phyloP scores from a whole-genome alignment of 2,797 vertebrate genomes.

The Spinus pinus region DNA sequence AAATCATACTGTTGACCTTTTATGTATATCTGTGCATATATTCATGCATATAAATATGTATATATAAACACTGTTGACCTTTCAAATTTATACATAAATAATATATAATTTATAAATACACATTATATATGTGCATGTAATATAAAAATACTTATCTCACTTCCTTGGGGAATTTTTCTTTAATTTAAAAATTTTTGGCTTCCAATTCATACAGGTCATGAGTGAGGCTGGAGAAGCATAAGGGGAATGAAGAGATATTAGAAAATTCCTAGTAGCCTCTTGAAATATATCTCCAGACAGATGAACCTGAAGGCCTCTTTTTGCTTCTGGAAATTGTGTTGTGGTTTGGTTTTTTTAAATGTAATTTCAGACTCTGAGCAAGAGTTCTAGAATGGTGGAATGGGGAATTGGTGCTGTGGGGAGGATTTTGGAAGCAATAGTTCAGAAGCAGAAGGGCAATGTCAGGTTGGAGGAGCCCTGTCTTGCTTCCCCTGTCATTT shows the following conservation, averaged over 20 bases:
- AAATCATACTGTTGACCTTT: neutral
- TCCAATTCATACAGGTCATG: neutral
- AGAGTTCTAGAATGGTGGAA: neutral
- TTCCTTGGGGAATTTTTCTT: neutral
- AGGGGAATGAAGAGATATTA: neutral
- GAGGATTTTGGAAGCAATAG: neutral
- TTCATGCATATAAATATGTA: neutral
- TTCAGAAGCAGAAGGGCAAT: neutral
- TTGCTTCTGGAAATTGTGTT: neutral
- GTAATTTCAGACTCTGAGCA: neutral
- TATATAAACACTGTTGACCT: neutral
- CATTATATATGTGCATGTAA: neutral
- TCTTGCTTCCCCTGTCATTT: accelerated
- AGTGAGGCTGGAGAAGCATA: neutral
- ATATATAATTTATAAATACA: neutral
- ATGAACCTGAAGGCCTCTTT: neutral
- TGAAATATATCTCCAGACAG: neutral
- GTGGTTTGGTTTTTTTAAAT: neutral
- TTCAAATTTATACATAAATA: neutral
- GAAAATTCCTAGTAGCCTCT: neutral
- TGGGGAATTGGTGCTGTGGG: neutral
- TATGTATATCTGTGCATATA: neutral
- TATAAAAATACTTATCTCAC: neutral
- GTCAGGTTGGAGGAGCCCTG: neutral
- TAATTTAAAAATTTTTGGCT: neutral